Conservation (phyloP, 2,113 vertebrate species). For the Anolis carolinensis region DNA sequence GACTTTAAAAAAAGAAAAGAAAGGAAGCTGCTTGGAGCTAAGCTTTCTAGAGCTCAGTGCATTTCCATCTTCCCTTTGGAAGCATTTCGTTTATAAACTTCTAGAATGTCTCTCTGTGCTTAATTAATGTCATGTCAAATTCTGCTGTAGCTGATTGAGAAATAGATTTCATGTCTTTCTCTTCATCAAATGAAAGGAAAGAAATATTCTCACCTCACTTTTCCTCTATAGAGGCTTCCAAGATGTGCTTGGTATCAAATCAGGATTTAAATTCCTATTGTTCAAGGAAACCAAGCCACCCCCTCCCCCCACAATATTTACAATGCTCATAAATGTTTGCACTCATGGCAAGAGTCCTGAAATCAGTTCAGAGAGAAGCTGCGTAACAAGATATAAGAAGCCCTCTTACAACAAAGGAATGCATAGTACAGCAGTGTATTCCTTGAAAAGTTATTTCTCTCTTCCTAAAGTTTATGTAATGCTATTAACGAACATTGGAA, state of each 20-base stretch:
- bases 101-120: neutral
- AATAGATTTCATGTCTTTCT: conserved; percentile 1
- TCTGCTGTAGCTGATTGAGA: neutral
- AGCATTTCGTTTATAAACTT: conserved; percentile 22
- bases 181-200: conserved; percentile 13
- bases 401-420: neutral
- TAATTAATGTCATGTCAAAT: conserved; percentile 30
- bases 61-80: conserved; percentile 36
- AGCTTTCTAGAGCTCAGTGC: conserved; percentile 29
- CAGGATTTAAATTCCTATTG: conserved; percentile 18
- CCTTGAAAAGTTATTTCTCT: neutral
- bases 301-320: conserved; percentile 4
- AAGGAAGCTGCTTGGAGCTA: conserved; percentile 5
- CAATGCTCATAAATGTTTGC: neutral
- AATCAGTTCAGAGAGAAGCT: neutral
- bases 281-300: neutral
- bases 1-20: conserved; percentile 14
- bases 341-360: conserved; percentile 10
- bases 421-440: neutral
- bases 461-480: conserved; percentile 4
- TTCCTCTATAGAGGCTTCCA: conserved; percentile 14
- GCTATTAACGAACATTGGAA: neutral
- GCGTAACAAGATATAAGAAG: neutral
- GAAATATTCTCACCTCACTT: conserved; percentile 1
- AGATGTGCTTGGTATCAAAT: conserved; percentile 9